A percentile compares a stretch with the other conserved stretches of the same genome.
Evolutionary conservation across 2,797 vertebrate genomes (phyloP).

Genomic region (Hylomyscus alleni): DNA sequence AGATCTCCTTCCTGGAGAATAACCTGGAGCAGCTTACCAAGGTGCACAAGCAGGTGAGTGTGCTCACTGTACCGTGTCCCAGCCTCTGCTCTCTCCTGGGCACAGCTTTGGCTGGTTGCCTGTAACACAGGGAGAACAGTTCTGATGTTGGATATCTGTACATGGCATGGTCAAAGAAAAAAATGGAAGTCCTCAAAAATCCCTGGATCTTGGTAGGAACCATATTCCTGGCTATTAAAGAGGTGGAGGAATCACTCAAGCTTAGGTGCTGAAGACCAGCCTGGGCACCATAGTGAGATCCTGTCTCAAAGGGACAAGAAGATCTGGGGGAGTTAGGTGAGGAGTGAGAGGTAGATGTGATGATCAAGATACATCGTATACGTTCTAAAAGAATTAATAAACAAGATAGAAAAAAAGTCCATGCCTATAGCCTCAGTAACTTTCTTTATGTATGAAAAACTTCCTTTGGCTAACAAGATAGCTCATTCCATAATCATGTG

Average conservation of each 20-base stretch:
- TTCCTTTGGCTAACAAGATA: not conserved
- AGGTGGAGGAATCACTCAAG: not conserved
- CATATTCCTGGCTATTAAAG: not conserved
- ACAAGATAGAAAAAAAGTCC: not conserved
- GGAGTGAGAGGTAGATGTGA: not conserved
- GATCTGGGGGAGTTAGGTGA: not conserved
- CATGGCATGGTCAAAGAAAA: not conserved
- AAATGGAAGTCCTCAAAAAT: not conserved
- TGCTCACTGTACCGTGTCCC: not conserved
- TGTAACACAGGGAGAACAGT: accelerated
- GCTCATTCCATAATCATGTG: not conserved
- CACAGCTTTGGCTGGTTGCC: accelerated
- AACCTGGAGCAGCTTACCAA: conserved; percentile 99
- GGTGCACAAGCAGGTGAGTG: conserved; percentile 95
- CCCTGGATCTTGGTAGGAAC: not conserved
- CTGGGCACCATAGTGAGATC: not conserved
- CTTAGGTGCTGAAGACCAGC: not conserved
- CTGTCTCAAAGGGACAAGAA: not conserved
- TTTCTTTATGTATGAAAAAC: not conserved
- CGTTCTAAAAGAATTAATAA: not conserved
- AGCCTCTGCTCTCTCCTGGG: not conserved
- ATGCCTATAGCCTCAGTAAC: not conserved
- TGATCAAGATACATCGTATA: not conserved
- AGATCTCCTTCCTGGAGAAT: conserved; percentile 98
- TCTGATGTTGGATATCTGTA: not conserved